A percentile compares a stretch with the other conserved stretches of the same genome.
These are phyloP conservation scores for Dorcus parallelipipedus DNA, from an alignment of 2,888 invertebrate genomes.

Conservation along the genomic window DNA sequence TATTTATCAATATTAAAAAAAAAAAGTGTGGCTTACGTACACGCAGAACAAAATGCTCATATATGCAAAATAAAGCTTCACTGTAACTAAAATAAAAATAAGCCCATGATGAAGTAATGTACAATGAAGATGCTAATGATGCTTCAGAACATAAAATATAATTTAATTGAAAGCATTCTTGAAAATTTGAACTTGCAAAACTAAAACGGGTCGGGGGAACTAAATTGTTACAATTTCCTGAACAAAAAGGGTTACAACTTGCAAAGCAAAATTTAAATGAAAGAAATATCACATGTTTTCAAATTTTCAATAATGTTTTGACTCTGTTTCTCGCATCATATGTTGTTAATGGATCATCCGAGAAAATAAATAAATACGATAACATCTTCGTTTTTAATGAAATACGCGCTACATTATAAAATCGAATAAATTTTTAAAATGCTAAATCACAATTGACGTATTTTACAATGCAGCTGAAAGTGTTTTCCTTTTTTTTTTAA, in stretches of 20 bases:
- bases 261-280: too few species aligned
- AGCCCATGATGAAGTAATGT: too few species aligned
- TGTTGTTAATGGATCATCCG: background rate
- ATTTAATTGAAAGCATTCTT: too few species aligned
- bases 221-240: too few species aligned
- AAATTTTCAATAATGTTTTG: background rate
- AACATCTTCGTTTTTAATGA: constrained; percentile 29
- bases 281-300: background rate
- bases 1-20: constrained; percentile 1
- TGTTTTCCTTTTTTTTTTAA: constrained; percentile 1
- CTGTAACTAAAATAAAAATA: too few species aligned
- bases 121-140: too few species aligned
- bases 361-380: constrained; percentile 36
- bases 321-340: background rate
- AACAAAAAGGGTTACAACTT: too few species aligned
- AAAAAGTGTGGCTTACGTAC: background rate
- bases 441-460: background rate
- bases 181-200: too few species aligned
- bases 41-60: background rate
- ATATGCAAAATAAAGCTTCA: too few species aligned
- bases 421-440: constrained; percentile 10
- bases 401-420: constrained; percentile 32
- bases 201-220: too few species aligned
- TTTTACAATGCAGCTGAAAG: background rate
- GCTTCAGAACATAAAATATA: too few species aligned